Conservation (phyloP, 2,888 invertebrate species). For the Agonopterix heracliana region DNA sequence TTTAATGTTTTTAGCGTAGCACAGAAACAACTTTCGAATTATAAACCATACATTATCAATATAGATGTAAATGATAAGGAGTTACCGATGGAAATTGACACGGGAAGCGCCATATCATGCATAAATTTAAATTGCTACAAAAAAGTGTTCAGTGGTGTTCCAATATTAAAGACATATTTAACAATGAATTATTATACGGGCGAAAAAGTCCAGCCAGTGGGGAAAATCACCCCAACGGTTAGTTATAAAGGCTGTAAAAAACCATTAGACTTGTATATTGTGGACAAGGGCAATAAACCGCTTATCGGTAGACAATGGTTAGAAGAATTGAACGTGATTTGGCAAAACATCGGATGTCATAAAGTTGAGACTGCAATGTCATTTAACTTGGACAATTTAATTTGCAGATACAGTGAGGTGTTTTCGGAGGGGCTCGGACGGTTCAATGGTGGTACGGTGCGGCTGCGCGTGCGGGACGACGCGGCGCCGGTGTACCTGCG, state of each 20-base stretch:
- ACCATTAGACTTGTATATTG: constrained; percentile 2
- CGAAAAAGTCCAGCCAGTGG: constrained; percentile 9
- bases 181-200: neutral
- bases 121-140: constrained; percentile 11
- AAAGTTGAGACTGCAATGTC: neutral
- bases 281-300: neutral
- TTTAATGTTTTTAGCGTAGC: too few relatives aligned
- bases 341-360: neutral
- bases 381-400: neutral
- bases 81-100: constrained; percentile 12
- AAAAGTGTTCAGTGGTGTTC: constrained; percentile 2
- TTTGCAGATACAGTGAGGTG: constrained; percentile 4
- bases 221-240: constrained; percentile 5
- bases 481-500: constrained; percentile 11
- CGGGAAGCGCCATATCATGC: constrained; percentile 16
- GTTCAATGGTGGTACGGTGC: constrained; percentile 3
- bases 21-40: neutral
- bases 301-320: constrained; percentile 16
- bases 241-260: constrained; percentile 2
- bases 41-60: neutral
- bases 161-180: constrained; percentile 5
- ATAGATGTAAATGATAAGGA: neutral
- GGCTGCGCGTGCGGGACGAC: neutral
- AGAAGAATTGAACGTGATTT: constrained; percentile 8
- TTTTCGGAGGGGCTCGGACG: constrained; percentile 2